A percentile compares a stretch with the other conserved stretches of the same genome.
These are phyloP conservation scores for Drosophila multiciliata DNA, from an alignment of 2,888 invertebrate species.

Conservation along the genomic window DNA sequence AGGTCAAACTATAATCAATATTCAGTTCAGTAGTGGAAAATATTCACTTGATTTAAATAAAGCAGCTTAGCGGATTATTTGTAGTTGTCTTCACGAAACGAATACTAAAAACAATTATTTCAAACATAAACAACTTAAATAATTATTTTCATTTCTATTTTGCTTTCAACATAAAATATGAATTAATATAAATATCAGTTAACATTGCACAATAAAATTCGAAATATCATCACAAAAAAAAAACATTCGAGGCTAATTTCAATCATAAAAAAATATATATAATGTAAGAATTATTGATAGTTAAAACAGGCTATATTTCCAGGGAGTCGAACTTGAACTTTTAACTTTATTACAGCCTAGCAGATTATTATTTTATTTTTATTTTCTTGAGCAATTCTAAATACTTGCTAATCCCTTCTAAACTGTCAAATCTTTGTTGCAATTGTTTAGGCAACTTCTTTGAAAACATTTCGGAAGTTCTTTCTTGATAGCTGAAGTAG, in stretches of 20 bases:
- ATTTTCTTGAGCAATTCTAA: neutral
- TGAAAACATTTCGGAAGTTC: constrained; percentile 59
- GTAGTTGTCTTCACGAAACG: neutral
- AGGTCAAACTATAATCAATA: neutral
- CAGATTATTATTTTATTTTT: neutral
- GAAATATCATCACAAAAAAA: neutral
- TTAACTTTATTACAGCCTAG: neutral
- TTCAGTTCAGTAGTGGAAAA: neutral
- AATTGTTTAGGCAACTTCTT: neutral
- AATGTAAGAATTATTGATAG: neutral
- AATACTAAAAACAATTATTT: neutral
- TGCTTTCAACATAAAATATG: too few species aligned
- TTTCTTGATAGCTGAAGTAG: constrained; percentile 23
- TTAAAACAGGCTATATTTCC: neutral
- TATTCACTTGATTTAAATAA: neutral
- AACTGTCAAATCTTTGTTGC: neutral
- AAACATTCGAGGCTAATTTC: neutral
- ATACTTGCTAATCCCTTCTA: neutral
- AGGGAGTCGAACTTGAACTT: neutral
- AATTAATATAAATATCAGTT: neutral
- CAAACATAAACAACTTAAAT: neutral
- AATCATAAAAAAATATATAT: neutral
- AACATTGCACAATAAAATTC: neutral
- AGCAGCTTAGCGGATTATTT: neutral
- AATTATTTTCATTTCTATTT: neutral